Evolutionary conservation across 1,140 invertebrate genomes (phyloP).

Genomic region (Dreissena polymorpha): DNA sequence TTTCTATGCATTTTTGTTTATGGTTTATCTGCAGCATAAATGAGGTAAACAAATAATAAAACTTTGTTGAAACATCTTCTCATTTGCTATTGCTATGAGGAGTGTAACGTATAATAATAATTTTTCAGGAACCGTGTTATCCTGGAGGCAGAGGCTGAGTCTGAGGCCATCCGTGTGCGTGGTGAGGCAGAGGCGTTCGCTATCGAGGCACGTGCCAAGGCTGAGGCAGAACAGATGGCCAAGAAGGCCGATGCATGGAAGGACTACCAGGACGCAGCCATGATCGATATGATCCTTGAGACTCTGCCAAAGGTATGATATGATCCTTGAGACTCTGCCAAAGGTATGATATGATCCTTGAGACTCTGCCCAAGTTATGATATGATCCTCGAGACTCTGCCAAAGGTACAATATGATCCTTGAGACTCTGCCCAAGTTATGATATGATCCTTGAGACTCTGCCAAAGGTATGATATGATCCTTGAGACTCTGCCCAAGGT

Average conservation of each 20-base stretch:
- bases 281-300: conserved; percentile 98
- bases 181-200: conserved; percentile 96
- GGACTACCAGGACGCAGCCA: conserved; percentile 97
- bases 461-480: conserved; percentile 14
- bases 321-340: not conserved
- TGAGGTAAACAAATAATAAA: too few species aligned
- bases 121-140: conserved; percentile 86
- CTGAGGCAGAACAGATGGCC: conserved; percentile 97
- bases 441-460: not conserved
- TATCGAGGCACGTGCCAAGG: conserved; percentile 95
- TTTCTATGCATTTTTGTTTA: too few species aligned
- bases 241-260: conserved; percentile 98
- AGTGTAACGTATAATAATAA: too few species aligned
- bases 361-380: not conserved
- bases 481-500: not conserved
- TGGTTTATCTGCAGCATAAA: too few species aligned
- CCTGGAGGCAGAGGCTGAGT: conserved; percentile 95
- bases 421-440: not conserved
- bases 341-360: conserved; percentile 5
- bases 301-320: conserved; percentile 93
- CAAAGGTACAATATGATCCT: conserved; percentile 23
- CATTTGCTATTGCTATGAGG: too few species aligned
- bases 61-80: too few species aligned
- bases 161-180: conserved; percentile 89
- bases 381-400: not conserved